A percentile compares a stretch with the other conserved stretches of the same genome.
phyloP scores from a whole-genome alignment of 2,888 invertebrate genomes.

The Eristalis intricaria region DNA sequence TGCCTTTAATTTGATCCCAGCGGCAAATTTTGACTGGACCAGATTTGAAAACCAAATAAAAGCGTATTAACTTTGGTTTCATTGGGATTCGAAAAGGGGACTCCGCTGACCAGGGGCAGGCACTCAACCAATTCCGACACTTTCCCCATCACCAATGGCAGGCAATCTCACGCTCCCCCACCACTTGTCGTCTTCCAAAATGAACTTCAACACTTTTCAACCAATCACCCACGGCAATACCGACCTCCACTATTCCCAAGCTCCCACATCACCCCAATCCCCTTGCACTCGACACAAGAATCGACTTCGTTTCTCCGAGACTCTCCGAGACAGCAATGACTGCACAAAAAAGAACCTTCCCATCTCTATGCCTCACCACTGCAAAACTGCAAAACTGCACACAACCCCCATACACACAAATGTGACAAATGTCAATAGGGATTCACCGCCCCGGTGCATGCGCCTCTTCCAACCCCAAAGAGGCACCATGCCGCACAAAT shows the following conservation, averaged over 20 bases:
- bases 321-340: constrained; percentile 6
- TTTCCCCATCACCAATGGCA: too few species aligned
- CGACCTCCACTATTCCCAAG: background rate
- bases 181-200: background rate
- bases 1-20: too few species aligned
- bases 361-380: constrained; percentile 7
- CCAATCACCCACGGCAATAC: constrained; percentile 46
- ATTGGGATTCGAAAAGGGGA: too few species aligned
- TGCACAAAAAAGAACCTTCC: constrained; percentile 4
- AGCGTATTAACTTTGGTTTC: too few species aligned
- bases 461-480: constrained; percentile 68
- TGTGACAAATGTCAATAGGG: constrained; percentile 68
- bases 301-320: constrained; percentile 45
- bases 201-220: background rate
- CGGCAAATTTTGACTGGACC: too few species aligned
- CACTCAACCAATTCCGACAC: too few species aligned
- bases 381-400: constrained; percentile 47
- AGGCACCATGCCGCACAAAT: constrained; percentile 46
- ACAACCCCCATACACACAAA: constrained; percentile 57
- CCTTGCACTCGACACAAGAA: constrained; percentile 38
- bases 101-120: too few species aligned
- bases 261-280: constrained; percentile 18
- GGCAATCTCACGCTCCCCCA: background rate
- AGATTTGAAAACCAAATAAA: too few species aligned
- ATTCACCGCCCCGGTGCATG: constrained; percentile 65